Base-by-base conservation (phyloP, 2,888 invertebrate species). In the Caprella mutica region DNA sequence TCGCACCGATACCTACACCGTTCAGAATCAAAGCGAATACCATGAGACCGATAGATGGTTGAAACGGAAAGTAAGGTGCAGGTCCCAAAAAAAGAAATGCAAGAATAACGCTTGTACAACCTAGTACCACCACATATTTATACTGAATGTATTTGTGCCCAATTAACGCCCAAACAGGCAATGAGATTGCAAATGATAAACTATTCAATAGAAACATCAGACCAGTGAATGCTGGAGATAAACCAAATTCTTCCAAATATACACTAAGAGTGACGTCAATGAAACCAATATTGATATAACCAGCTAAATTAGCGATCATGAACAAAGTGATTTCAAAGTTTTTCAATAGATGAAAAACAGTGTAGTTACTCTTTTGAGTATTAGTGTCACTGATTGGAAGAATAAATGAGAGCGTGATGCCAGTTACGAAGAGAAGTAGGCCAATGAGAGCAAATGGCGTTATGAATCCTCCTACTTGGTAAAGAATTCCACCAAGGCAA, bases 181-280 rank as follows among this genome's bases (percentile, higher is more conserved):
- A 86, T 0, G 84, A 83, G 0, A 83, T 55, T 0, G 87, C 87
- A 71, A 89, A 89, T 8, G 82, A 77, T 0, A 83, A 86, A 2
- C 88, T 87, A 70, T 85, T 87, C 66, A 88, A 84, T 43, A 89
- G 81, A 70, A 89, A 90, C 81, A 89, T 84, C 52, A 86, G 71
- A 0, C 88, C 88, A 65, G 85, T 72, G 9, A 83, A 71, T 46
- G 86, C 78, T 0, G 85, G 83, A 0, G 82, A 78, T 59, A 87
- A 75, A 2, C 78, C 19, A 21, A 59, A 48, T 24, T 56, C 55
- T 65, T 85, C 72, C n/a, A 93, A 76, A 75, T 92, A 92, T 0
- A 86, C 86, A 67, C 91, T 88, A 21, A 93, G 75, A 0, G 91
- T 91, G 0, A 91, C 90, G 70, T 88, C 86, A 21, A 92, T 76